phyloP scores from a whole-genome alignment of 2,797 vertebrate genomes.

The Macroramphosus scolopax region DNA sequence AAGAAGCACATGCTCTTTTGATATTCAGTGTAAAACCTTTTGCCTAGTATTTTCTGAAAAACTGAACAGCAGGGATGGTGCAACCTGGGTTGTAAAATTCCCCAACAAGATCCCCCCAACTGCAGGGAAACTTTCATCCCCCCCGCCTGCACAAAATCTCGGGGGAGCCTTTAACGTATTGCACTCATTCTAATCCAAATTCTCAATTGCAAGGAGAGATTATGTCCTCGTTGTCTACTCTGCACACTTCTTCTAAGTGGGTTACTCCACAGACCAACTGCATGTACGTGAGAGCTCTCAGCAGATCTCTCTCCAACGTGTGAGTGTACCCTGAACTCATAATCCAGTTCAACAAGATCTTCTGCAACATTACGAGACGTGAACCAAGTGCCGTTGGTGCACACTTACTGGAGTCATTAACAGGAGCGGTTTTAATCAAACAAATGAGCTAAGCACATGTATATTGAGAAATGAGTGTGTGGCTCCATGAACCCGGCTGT shows the following conservation, averaged over 20 bases:
- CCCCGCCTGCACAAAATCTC: too few species aligned
- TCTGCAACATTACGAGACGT: slow-evolving; percentile 3
- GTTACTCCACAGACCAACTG: slow-evolving; percentile 26
- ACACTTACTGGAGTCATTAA: slow-evolving; percentile 10
- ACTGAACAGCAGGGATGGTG: slow-evolving; percentile 12
- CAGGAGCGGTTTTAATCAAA: background rate
- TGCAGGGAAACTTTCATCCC: background rate
- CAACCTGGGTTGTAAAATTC: slow-evolving; percentile 4
- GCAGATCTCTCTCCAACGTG: slow-evolving; percentile 21
- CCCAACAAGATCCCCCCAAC: background rate
- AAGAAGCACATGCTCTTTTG: slow-evolving; percentile 23
- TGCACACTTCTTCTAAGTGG: slow-evolving; percentile 28
- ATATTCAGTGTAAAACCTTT: slow-evolving; percentile 13
- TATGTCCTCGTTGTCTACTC: slow-evolving; percentile 23
- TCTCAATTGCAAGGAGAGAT: slow-evolving; percentile 18
- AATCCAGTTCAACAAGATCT: slow-evolving; percentile 21
- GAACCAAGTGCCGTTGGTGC: slow-evolving; percentile 3
- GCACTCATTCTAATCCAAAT: too few species aligned
- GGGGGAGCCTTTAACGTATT: too few species aligned
- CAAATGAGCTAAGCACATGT: background rate
- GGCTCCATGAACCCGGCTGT: too few species aligned
- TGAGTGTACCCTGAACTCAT: slow-evolving; percentile 29
- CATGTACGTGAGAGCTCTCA: slow-evolving; percentile 32
- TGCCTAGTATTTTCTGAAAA: slow-evolving; percentile 1
- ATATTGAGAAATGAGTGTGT: background rate